Conservation (phyloP, 2,888 invertebrate genomes). For the Deilephila porcellus region DNA sequence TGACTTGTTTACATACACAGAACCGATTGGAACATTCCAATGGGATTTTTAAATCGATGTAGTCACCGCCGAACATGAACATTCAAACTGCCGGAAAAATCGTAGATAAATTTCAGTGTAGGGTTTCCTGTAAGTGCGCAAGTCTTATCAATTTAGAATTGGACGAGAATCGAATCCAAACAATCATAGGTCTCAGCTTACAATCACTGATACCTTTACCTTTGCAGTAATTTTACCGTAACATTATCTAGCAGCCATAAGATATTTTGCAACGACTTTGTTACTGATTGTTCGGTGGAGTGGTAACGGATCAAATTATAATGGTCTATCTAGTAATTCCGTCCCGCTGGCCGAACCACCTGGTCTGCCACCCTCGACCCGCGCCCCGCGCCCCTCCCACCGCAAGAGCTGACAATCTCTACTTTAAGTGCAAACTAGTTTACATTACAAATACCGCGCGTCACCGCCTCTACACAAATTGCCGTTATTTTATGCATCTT, state of each 20-base stretch:
- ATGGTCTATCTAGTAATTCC: too few species aligned
- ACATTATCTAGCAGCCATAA: not conserved
- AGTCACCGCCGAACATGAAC: too few species aligned
- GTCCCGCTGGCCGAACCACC: not conserved
- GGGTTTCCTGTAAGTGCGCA: too few species aligned
- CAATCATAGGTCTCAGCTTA: too few species aligned
- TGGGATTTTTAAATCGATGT: not conserved
- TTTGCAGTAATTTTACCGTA: too few species aligned
- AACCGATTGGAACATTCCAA: too few species aligned
- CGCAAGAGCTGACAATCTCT: not conserved
- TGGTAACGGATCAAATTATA: not conserved
- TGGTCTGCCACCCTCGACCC: not conserved
- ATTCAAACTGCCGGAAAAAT: too few species aligned
- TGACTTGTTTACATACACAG: not conserved
- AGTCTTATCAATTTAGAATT: too few species aligned
- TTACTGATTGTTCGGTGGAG: not conserved
- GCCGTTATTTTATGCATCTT: not conserved
- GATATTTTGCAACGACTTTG: not conserved
- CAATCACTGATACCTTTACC: too few species aligned
- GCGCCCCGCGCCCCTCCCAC: not conserved
- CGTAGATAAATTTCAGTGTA: too few species aligned
- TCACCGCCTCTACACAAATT: not conserved
- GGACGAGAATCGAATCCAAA: too few species aligned
- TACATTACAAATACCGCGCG: not conserved
- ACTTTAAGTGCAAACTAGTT: slow-evolving; percentile 16